Percentiles rank a stretch among this genome's conserved stretches.
phyloP scores from a whole-genome alignment of 2,113 vertebrate species.

The Platysternon megacephalum region DNA sequence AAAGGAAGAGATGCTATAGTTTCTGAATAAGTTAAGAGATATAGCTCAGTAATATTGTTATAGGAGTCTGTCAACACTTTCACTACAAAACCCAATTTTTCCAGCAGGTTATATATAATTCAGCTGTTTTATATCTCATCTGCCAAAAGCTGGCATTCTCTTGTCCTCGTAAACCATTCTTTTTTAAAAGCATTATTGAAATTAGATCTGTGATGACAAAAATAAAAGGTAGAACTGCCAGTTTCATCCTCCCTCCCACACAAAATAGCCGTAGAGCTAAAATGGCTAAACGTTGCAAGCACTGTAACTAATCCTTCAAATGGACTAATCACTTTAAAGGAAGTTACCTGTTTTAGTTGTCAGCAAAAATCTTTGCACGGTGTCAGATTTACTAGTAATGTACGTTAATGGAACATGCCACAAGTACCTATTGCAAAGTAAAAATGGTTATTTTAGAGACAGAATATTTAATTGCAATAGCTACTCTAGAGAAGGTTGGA shows the following conservation, averaged over 20 bases:
- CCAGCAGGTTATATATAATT: background rate
- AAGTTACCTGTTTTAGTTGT: constrained; percentile 76
- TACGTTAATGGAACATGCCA: constrained; percentile 80
- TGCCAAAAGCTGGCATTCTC: background rate
- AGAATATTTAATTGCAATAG: background rate
- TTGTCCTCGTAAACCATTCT: background rate
- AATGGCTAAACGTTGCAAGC: background rate
- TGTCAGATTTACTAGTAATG: constrained; percentile 73
- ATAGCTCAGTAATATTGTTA: fast-evolving
- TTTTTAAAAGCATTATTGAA: background rate
- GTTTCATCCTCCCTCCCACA: background rate
- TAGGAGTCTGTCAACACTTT: background rate
- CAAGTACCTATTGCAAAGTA: constrained; percentile 61
- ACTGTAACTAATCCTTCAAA: background rate
- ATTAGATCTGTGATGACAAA: background rate
- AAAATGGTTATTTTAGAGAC: background rate
- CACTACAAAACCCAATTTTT: background rate
- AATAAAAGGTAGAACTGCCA: background rate
- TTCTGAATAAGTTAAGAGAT: background rate
- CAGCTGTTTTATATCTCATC: background rate
- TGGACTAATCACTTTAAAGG: background rate
- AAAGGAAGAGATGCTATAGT: fast-evolving
- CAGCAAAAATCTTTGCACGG: constrained; percentile 72
- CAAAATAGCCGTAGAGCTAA: background rate
- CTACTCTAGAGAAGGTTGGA: background rate